Percentiles rank a stretch among this genome's conserved stretches.
These are phyloP conservation scores for Lithophane ornitopus DNA, from an alignment of 2,888 invertebrate genomes.

Conservation along the genomic window DNA sequence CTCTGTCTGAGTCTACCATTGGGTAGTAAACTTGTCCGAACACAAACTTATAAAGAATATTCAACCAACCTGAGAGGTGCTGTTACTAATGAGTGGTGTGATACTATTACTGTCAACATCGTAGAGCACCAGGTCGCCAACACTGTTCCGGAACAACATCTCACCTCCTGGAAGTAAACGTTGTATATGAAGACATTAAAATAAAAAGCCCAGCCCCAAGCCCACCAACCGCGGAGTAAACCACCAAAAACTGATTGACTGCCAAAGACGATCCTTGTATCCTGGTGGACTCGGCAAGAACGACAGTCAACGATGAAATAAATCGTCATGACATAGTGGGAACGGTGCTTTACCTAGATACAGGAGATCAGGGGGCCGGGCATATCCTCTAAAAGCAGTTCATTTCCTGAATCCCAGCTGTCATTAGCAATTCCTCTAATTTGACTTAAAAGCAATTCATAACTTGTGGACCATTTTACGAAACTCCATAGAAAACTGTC, in stretches of 20 bases:
- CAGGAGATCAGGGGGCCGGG: too few relatives aligned
- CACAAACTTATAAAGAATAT: not conserved
- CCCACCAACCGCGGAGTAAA: not conserved
- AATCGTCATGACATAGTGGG: not conserved
- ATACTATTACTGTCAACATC: slow-evolving; percentile 84
- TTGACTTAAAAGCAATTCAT: too few relatives aligned
- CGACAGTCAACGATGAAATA: not conserved
- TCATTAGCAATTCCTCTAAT: too few relatives aligned
- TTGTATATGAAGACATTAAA: not conserved
- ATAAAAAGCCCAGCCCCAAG: not conserved
- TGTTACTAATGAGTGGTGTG: slow-evolving; percentile 83
- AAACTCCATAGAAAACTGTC: too few relatives aligned
- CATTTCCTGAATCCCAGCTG: too few relatives aligned
- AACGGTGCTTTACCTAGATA: not conserved
- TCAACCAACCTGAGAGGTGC: slow-evolving; percentile 81
- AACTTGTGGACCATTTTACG: too few relatives aligned
- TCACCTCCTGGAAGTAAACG: slow-evolving; percentile 90
- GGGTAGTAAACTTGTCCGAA: not conserved
- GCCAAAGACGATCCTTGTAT: not conserved
- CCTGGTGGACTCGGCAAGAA: not conserved
- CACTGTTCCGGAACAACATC: slow-evolving; percentile 91
- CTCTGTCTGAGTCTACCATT: not conserved
- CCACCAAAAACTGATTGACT: not conserved
- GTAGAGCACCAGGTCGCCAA: slow-evolving; percentile 90
- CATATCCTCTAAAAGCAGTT: too few relatives aligned